Evolutionary conservation across 2,113 vertebrate species (phyloP).

Genomic region (Noctilio leporinus): DNA sequence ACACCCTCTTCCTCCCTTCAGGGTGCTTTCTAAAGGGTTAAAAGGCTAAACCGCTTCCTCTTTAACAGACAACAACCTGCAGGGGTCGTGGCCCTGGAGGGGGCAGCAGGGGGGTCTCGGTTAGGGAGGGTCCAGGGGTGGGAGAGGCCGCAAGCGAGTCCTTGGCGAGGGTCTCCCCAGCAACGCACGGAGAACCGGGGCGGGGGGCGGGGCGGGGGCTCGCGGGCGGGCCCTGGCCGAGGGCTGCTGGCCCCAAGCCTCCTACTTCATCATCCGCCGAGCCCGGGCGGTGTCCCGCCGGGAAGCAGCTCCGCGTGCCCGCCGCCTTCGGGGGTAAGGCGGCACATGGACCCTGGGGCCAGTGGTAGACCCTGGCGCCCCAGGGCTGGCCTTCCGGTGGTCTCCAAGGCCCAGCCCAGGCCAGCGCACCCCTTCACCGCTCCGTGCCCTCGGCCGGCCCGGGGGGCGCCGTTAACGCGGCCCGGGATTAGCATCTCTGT

Average conservation of each 20-base stretch:
- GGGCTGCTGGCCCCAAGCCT: accelerated
- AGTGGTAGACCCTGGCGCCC: background rate
- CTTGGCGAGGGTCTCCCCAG: background rate
- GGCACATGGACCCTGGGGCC: accelerated
- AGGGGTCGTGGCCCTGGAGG: accelerated
- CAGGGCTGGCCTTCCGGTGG: background rate
- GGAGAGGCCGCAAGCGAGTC: background rate
- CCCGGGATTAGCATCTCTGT: constrained; percentile 67
- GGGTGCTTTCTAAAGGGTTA: background rate
- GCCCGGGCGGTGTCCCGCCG: accelerated
- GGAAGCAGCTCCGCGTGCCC: background rate
- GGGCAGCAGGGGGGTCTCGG: background rate
- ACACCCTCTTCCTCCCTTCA: background rate
- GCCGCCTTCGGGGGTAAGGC: background rate
- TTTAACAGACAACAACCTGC: background rate
- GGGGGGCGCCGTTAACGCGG: background rate
- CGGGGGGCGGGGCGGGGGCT: too few species aligned
- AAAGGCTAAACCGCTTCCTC: accelerated
- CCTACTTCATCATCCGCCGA: background rate
- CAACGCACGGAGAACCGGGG: accelerated
- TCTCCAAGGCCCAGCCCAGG: background rate
- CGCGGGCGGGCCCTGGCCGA: background rate
- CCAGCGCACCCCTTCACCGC: background rate
- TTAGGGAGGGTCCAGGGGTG: background rate
- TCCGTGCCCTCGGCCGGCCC: background rate